These are phyloP conservation scores for Hirtodrosophila histrioides DNA, from an alignment of 2,888 invertebrate genomes.

Conservation along the genomic window DNA sequence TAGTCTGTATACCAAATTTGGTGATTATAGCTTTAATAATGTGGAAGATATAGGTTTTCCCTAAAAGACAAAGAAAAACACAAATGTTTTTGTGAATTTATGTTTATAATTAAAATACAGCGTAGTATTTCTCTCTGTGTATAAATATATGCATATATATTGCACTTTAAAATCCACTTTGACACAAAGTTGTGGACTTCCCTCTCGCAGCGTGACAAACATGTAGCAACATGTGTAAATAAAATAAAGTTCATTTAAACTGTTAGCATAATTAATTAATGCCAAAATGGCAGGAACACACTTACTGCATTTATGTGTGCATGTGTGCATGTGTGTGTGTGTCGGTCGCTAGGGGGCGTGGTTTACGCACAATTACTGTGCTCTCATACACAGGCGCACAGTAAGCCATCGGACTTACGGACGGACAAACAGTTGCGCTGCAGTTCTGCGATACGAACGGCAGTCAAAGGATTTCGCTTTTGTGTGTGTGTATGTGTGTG, in stretches of 20 bases:
- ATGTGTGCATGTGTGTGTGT: background rate
- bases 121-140: too few relatives aligned
- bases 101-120: too few relatives aligned
- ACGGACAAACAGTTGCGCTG: conserved; percentile 43
- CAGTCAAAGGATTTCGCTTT: conserved; percentile 27
- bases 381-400: conserved; percentile 8
- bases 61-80: too few relatives aligned
- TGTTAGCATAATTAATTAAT: conserved; percentile 78
- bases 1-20: too few relatives aligned
- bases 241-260: conserved; percentile 75
- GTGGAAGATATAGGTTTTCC: too few relatives aligned
- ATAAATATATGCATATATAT: conserved; percentile 4
- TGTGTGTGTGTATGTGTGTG: background rate
- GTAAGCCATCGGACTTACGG: conserved; percentile 20
- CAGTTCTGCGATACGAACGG: conserved; percentile 1
- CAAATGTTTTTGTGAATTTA: too few relatives aligned
- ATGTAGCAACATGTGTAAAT: conserved; percentile 72
- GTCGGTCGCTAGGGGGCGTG: conserved; percentile 5
- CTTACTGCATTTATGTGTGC: conserved; percentile 1
- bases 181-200: background rate
- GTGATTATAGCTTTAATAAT: too few relatives aligned
- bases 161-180: conserved; percentile 40
- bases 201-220: conserved; percentile 27
- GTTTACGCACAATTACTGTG: conserved; percentile 40
- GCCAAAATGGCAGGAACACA: conserved; percentile 48